Base-by-base conservation (phyloP, 1,140 invertebrate genomes). In the Vanessa atalanta region DNA sequence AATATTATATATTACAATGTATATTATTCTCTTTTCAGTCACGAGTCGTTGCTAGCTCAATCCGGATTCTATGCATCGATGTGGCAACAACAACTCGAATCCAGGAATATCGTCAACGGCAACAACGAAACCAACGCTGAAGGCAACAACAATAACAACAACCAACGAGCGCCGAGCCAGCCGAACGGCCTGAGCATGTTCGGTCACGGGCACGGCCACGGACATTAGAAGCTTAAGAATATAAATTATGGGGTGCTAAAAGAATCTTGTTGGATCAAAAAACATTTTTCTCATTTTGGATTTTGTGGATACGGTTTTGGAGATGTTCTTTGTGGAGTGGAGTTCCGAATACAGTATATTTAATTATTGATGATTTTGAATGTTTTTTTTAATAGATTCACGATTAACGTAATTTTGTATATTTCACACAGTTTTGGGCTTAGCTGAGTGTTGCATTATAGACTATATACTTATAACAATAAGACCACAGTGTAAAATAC, bases 1-100 rank as follows among this genome's bases (percentile, higher is more conserved):
- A 20, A 20, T 20, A 20, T 20, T 2, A 31, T 31, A 31, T 31
- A 31, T 31, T 31, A 6, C 3, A 31, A 53, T 26, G 31, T 31
- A 55, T 16, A 8, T 14, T 31, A 37, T 73, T 61, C 37, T 20
- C 51, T 47, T 85, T 93, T 57, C 87, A 96, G 96, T 61, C 97
- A 98, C 86, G 96, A 98, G 61, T 95, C 97, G 75, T 90, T 98
- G 12, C 91, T 98, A 72, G 93, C 93, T 0, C 86, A 93, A 23
- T 94, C 93, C 73, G 96, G 96, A 8, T 85, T 95, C 67, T 98
- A 98, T 93, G 94, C 96, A 13, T 94, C 95, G n/a, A 98, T 98
- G 97, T 98, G 98, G 98, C 94, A 96, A 71, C 95, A 97, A 78
- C 97, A 98, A 82, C 86, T 96, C 1, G 95, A 96, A 80, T 96